Evolutionary conservation across 2,888 invertebrate genomes (phyloP).

Genomic region (Ichneumon xanthorius): DNA sequence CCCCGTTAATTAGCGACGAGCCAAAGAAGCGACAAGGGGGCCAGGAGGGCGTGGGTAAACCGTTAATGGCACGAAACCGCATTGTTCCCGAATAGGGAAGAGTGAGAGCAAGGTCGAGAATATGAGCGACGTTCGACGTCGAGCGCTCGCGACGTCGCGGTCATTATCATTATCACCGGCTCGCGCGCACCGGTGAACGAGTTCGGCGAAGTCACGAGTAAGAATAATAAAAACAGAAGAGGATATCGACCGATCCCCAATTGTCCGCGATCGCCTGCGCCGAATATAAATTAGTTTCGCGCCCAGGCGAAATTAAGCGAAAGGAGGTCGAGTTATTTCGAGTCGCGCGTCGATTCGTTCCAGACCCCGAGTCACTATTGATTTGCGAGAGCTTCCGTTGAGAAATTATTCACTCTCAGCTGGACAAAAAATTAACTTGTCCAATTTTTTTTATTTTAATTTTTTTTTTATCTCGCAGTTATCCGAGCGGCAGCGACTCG

Average conservation of each 20-base stretch:
- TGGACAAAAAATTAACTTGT: background rate
- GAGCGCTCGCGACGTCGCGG: constrained; percentile 22
- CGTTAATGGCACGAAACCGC: constrained; percentile 69
- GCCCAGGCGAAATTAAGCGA: background rate
- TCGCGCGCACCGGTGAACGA: background rate
- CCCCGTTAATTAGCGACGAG: constrained; percentile 63
- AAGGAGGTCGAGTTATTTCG: constrained; percentile 39
- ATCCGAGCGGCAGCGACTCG: background rate
- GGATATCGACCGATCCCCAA: constrained; percentile 36
- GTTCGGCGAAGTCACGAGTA: background rate
- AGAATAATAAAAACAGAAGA: constrained; percentile 1
- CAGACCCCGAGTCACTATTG: background rate
- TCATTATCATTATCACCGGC: background rate
- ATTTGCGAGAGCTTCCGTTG: background rate
- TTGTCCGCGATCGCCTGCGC: constrained; percentile 11
- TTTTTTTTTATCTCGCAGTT: background rate
- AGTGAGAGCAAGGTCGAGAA: constrained; percentile 64
- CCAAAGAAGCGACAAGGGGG: constrained; percentile 44
- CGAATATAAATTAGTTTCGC: constrained; percentile 56
- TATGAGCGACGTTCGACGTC: constrained; percentile 32
- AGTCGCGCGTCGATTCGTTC: background rate
- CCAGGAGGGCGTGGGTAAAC: constrained; percentile 44
- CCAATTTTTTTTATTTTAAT: background rate
- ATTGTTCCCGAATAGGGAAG: constrained; percentile 68
- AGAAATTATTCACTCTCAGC: background rate